Percentiles rank a stretch among this genome's conserved stretches.
Conservation (phyloP, 2,797 vertebrate species). For the Megaceryle alcyon region DNA sequence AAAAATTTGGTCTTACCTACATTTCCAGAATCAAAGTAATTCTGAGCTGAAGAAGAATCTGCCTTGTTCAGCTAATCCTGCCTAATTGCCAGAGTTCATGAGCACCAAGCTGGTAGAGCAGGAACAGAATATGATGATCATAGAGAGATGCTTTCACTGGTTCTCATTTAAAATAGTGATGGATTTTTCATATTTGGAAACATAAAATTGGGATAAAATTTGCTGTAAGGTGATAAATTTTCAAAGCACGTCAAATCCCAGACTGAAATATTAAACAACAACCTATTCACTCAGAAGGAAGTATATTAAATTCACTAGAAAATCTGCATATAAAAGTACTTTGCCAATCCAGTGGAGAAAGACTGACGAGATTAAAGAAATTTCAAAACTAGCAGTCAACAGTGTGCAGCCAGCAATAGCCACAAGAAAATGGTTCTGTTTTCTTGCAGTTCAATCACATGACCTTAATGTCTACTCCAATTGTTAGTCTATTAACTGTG, state of each 20-base stretch:
- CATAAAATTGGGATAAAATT: neutral
- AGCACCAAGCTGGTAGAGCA: neutral
- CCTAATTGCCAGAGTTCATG: neutral
- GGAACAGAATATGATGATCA: neutral
- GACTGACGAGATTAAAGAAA: neutral
- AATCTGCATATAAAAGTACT: neutral
- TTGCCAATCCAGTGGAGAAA: neutral
- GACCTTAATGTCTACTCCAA: neutral
- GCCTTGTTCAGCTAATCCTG: slow-evolving; percentile 7
- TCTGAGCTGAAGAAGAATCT: neutral
- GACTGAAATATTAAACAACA: neutral
- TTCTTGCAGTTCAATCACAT: neutral
- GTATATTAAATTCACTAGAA: neutral
- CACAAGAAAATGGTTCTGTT: neutral
- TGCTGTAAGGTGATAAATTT: neutral
- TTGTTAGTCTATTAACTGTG: neutral
- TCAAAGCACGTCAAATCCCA: neutral
- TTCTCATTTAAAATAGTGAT: neutral
- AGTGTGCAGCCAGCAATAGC: neutral
- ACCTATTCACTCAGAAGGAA: neutral
- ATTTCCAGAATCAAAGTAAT: slow-evolving; percentile 7
- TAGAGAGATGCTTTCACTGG: neutral
- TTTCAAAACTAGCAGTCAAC: neutral
- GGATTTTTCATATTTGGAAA: neutral
- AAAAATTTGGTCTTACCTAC: slow-evolving; percentile 7